Evolutionary conservation across 2,113 vertebrate species (phyloP).

Genomic region (Menidia beryllina): DNA sequence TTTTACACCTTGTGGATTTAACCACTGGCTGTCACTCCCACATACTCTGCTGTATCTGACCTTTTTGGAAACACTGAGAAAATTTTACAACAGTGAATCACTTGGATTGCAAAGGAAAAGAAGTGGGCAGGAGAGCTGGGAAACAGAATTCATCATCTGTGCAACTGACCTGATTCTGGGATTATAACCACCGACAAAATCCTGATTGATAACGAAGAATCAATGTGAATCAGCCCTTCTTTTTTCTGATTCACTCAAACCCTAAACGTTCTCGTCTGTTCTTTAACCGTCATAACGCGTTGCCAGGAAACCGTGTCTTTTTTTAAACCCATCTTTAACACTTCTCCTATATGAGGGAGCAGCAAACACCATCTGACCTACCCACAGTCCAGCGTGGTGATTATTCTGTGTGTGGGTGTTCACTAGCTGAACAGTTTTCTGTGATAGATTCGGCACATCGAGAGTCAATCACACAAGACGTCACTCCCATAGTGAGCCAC

Average conservation of each 20-base stretch:
- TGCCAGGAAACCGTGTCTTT: constrained; percentile 66
- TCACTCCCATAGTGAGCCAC: not conserved
- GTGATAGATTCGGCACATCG: constrained; percentile 15
- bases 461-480: not conserved
- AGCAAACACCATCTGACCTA: constrained; percentile 30
- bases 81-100: constrained; percentile 29
- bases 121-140: not conserved
- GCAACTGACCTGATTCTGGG: constrained; percentile 22
- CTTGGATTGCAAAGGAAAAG: constrained; percentile 9
- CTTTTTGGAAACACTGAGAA: constrained; percentile 13
- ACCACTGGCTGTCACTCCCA: constrained; percentile 43
- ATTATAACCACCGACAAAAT: constrained; percentile 22
- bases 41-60: constrained; percentile 40
- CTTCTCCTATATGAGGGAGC: constrained; percentile 27
- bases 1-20: constrained; percentile 34
- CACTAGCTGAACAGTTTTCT: constrained; percentile 12
- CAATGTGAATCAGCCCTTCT: not conserved
- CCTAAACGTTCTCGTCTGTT: constrained; percentile 1
- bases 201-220: constrained; percentile 26
- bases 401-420: constrained; percentile 38
- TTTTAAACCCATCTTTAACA: constrained; percentile 30
- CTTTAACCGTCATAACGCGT: constrained; percentile 36
- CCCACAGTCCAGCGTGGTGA: constrained; percentile 40
- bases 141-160: constrained; percentile 3
- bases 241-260: constrained; percentile 11